Evolutionary conservation across 2,888 invertebrate genomes (phyloP).

Genomic region (Scelioninae gen. 2): DNA sequence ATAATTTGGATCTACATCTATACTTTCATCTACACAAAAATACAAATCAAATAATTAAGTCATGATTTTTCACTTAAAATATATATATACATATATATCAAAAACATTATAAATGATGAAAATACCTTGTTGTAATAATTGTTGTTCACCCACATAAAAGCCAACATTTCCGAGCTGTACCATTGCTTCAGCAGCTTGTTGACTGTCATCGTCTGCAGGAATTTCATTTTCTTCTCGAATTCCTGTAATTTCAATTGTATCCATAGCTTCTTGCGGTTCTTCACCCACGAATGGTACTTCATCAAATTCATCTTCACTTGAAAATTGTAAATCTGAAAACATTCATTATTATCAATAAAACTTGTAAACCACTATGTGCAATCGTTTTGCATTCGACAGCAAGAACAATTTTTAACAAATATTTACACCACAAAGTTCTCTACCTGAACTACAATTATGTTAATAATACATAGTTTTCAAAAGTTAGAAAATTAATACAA

Average conservation of each 20-base stretch:
- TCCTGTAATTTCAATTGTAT: constrained; percentile 69
- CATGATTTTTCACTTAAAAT: too few relatives aligned
- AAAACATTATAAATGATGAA: too few relatives aligned
- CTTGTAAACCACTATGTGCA: too few relatives aligned
- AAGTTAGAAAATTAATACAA: too few relatives aligned
- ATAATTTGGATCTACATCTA: constrained; percentile 88
- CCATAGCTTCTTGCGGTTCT: constrained; percentile 74
- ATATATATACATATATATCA: too few relatives aligned
- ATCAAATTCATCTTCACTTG: constrained; percentile 83
- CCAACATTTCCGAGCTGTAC: constrained; percentile 83
- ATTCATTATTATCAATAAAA: not conserved
- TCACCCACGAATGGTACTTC: constrained; percentile 79
- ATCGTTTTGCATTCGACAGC: too few relatives aligned
- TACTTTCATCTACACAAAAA: constrained; percentile 78
- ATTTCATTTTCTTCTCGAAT: constrained; percentile 71
- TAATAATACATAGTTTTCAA: too few relatives aligned
- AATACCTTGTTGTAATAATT: constrained; percentile 72
- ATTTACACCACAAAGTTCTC: too few relatives aligned
- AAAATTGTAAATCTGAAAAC: constrained; percentile 81
- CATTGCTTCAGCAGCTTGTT: constrained; percentile 86
- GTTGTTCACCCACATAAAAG: constrained; percentile 77
- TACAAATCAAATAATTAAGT: too few relatives aligned
- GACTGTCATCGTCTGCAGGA: constrained; percentile 79
- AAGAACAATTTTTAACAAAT: too few relatives aligned
- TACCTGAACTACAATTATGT: too few relatives aligned